Conservation (phyloP, 2,888 invertebrate genomes). For the Chymomyza caudatula region DNA sequence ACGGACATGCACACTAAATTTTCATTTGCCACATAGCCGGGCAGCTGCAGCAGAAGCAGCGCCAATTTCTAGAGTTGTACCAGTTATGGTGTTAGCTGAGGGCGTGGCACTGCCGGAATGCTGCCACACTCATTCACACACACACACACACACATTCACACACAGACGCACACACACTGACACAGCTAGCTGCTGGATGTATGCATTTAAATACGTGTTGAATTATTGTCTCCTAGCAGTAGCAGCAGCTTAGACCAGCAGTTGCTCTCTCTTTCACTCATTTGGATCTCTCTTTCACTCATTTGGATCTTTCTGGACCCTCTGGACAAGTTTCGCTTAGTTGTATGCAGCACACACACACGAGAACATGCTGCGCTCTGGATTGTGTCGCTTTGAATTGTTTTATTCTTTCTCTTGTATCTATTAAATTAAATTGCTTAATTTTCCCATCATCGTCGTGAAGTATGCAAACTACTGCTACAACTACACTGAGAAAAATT, state of each 20-base stretch:
- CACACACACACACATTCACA: no score
- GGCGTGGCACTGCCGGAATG: constrained; percentile 4
- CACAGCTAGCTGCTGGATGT: no score
- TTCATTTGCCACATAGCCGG: constrained; percentile 49
- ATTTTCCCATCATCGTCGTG: constrained; percentile 48
- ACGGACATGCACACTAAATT: constrained; percentile 67
- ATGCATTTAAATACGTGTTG: constrained; percentile 69
- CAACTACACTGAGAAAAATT: not conserved
- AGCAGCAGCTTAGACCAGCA: constrained; percentile 16
- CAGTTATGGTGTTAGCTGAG: not conserved
- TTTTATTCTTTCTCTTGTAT: constrained; percentile 27
- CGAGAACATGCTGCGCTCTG: not conserved
- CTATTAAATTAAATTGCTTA: constrained; percentile 71
- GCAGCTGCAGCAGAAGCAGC: not conserved
- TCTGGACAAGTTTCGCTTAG: constrained; percentile 37
- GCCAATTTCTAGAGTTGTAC: not conserved
- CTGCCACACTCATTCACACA: not conserved
- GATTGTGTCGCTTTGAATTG: not conserved
- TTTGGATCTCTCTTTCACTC: not conserved
- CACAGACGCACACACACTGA: not conserved
- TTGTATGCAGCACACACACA: constrained; percentile 16
- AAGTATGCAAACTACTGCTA: constrained; percentile 9
- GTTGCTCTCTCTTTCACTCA: constrained; percentile 18
- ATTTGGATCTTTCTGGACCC: not conserved
- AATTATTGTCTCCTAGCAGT: constrained; percentile 60